Evolutionary conservation across 1,140 invertebrate genomes (phyloP).

Genomic region (Penaeus vannamei): DNA sequence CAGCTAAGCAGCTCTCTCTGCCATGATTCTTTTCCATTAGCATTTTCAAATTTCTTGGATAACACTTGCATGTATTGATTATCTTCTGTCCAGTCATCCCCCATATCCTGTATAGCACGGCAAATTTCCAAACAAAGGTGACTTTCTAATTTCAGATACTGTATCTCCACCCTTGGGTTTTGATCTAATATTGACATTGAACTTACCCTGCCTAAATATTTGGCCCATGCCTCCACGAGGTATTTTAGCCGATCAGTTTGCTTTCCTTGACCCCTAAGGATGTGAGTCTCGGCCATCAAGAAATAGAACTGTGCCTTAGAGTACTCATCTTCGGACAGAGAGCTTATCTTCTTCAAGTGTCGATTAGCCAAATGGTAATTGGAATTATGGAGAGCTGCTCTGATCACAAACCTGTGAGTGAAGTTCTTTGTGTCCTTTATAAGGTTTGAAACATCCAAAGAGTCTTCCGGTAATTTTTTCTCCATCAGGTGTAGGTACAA

Average conservation of each 20-base stretch:
- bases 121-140: slow-evolving; percentile 54
- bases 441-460: slow-evolving; percentile 17
- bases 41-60: slow-evolving; percentile 47
- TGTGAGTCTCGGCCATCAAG: slow-evolving; percentile 52
- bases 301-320: slow-evolving; percentile 56
- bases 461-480: slow-evolving; percentile 28
- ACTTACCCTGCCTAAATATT: slow-evolving; percentile 61
- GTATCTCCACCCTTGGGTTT: slow-evolving; percentile 43
- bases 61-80: slow-evolving; percentile 55
- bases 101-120: slow-evolving; percentile 53
- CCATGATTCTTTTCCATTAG: slow-evolving; percentile 33
- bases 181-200: slow-evolving; percentile 13
- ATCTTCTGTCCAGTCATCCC: slow-evolving; percentile 32
- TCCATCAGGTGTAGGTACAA: slow-evolving; percentile 61
- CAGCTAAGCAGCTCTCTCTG: slow-evolving; percentile 53
- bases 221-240: slow-evolving; percentile 62
- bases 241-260: slow-evolving; percentile 41
- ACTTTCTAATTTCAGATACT: slow-evolving; percentile 60
- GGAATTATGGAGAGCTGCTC: slow-evolving; percentile 48
- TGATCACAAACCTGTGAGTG: slow-evolving; percentile 58
- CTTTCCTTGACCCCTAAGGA: slow-evolving; percentile 50
- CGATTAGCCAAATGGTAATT: slow-evolving; percentile 63
- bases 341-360: slow-evolving; percentile 59
- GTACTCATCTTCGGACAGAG: slow-evolving; percentile 33
- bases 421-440: slow-evolving; percentile 53